Conservation (phyloP, 2,888 invertebrate species). For the Philhelius pedissequus region DNA sequence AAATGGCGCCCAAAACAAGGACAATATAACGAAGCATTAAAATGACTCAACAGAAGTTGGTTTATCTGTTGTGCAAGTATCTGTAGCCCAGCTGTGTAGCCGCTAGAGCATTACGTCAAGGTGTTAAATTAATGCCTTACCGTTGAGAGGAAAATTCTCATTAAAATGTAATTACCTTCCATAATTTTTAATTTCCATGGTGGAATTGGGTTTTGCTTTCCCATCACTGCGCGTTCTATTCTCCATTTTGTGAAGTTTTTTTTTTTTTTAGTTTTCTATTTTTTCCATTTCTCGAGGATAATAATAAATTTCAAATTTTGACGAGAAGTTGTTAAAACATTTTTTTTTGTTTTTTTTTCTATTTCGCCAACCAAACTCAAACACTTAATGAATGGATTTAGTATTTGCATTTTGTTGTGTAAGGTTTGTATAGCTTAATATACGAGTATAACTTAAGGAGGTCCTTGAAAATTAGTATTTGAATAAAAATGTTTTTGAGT, state of each 20-base stretch:
- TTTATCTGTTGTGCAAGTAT: slow-evolving; percentile 30
- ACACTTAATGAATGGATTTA: slow-evolving; percentile 1
- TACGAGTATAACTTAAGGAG: too few species aligned
- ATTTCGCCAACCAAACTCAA: not conserved
- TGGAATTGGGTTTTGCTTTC: slow-evolving; percentile 44
- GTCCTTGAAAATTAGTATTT: not conserved
- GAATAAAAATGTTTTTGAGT: not conserved
- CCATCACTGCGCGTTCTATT: slow-evolving; percentile 16
- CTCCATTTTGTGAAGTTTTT: not conserved
- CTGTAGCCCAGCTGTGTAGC: slow-evolving; percentile 46
- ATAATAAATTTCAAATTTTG: slow-evolving; percentile 18
- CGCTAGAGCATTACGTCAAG: slow-evolving; percentile 64
- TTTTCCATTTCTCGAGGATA: not conserved
- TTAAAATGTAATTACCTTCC: slow-evolving; percentile 70
- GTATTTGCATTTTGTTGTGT: too few species aligned
- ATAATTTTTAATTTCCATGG: slow-evolving; percentile 66
- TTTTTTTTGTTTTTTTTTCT: not conserved
- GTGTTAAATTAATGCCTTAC: slow-evolving; percentile 67
- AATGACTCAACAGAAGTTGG: slow-evolving; percentile 38
- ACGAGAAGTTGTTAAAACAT: slow-evolving; percentile 6
- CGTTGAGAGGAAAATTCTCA: slow-evolving; percentile 67
- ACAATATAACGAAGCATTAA: slow-evolving; percentile 58
- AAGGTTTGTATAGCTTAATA: too few species aligned
- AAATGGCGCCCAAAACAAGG: slow-evolving; percentile 60
- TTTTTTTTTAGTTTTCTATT: not conserved